Percentiles rank a stretch among this genome's conserved stretches.
Evolutionary conservation across 2,888 invertebrate species (phyloP).

Genomic region (Scrobipalpa costella): DNA sequence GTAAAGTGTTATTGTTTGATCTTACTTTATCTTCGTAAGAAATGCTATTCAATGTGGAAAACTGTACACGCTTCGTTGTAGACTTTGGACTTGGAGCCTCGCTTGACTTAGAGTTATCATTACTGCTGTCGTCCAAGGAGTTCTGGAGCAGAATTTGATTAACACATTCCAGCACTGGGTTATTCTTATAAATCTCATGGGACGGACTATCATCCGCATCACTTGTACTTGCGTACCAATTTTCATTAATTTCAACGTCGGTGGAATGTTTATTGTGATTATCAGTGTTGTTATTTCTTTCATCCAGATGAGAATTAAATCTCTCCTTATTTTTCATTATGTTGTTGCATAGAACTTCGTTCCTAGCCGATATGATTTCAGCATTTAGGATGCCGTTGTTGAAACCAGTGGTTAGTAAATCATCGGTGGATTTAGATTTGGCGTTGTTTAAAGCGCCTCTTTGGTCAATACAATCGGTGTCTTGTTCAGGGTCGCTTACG

Average conservation of each 20-base stretch:
- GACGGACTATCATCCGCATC: constrained; percentile 88
- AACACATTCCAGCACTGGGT: constrained; percentile 92
- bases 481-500: constrained; percentile 76
- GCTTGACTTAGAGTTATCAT: constrained; percentile 73
- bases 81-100: constrained; percentile 74
- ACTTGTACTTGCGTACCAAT: constrained; percentile 90
- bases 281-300: constrained; percentile 63
- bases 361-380: constrained; percentile 68
- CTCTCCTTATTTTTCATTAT: constrained; percentile 59
- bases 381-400: constrained; percentile 58
- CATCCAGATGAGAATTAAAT: constrained; percentile 55
- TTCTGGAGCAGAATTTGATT: constrained; percentile 92
- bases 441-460: constrained; percentile 53
- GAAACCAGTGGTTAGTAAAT: constrained; percentile 57
- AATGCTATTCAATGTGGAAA: constrained; percentile 83
- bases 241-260: constrained; percentile 82
- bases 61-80: constrained; percentile 81
- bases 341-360: constrained; percentile 70
- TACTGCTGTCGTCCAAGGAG: constrained; percentile 81
- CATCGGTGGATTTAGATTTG: constrained; percentile 67
- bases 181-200: constrained; percentile 87
- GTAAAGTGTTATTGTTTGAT: constrained; percentile 58
- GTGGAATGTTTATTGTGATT: constrained; percentile 53
- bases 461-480: constrained; percentile 65
- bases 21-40: constrained; percentile 75